Evolutionary conservation across 1,140 invertebrate species (phyloP), one percentile per base, ranked within the genome.

Genomic region (Carposina sasakii): DNA sequence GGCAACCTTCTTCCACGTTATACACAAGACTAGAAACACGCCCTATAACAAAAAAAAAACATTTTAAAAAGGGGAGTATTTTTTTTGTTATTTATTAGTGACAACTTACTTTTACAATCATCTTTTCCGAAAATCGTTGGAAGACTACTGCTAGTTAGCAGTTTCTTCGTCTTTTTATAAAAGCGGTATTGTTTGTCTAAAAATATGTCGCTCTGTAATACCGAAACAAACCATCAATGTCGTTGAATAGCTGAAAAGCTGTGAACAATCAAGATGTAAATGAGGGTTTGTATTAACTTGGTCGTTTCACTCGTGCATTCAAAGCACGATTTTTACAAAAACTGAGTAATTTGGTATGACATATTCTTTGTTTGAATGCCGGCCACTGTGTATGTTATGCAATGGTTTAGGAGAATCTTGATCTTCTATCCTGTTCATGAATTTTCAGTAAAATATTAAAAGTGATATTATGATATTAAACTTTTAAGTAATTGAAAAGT

Each of bases 211-310:
- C 75, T 75, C 71, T 60, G 73, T 71, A 78, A 78, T 67, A 81
- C 75, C 76, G 73, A 81, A 77, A 81, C 77, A 76, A 81, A 84
- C 63, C 62, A 75, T 70, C 81, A 83, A 81, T 84, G 81, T 81
- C 81, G 72, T 65, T 66, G 58, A 74, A 63, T 63, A 64, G 57
- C 56, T 74, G 75, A 81, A 79, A 73, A 77, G 74, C 47, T 57
- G 63, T 55, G 22, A 67, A 84, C 76, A 84, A 84, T 81, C 68
- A 76, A 78, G 67, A 84, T 84, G 79, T 52, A 68, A 81, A 84
- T 84, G 55, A 61, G 58, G 57, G 71, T 81, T 76, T 75, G 67
- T 68, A 57, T 71, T 54, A 54, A 51, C 49, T 61, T 46, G 41
- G 47, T 54, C 48, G 63, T 62, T 61, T 71, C 60, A 52, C 49